Base-by-base conservation (phyloP, 1,140 invertebrate genomes). In the Daktulosphaira vitifoliae region DNA sequence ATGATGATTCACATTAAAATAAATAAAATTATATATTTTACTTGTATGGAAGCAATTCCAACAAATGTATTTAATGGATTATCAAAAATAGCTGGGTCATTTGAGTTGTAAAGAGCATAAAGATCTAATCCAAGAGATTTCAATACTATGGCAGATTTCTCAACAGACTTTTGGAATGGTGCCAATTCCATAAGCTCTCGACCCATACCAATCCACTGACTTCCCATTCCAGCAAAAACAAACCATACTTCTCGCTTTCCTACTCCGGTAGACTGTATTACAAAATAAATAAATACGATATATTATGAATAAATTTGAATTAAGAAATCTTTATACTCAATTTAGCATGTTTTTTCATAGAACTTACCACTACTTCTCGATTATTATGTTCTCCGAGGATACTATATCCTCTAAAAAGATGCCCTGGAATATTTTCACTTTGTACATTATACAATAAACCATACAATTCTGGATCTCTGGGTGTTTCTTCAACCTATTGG, bases 21-120 rank as follows among this genome's bases (percentile, higher is more conserved):
- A 11, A 23, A 23, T 23, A 23, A 22, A 9, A 25, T 15, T 22
- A 52, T 16, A 48, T 22, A 51, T 51, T 51, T 51, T 72, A 86
- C 85, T 77, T 90, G 88, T 67, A 96, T 84, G 18, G 90, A 88
- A 39, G 84, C 81, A 69, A 88, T 88, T 18, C 80, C 80, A 42
- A 88, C 78, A 71, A 89, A 83, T 15, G 79, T 79, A 68, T 82
- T 76, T 2, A 82, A 59, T 16, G 78, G 79, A 66, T 79, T 74
- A 44, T 80, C 74, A 69, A 79, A 77, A 4, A 76, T 74, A 3
- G 71, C 70, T 22, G 77, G 76, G 50, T 79, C 75, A 3, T 75
- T 73, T 38, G 75, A 77, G 51, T 76, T 76, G 5, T 85, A 71
- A 52, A 84, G 71, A 23, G 78, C 72, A 51, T 78, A 75, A 3